phyloP scores from a whole-genome alignment of 2,113 vertebrate genomes.

The Cebus imitator region DNA sequence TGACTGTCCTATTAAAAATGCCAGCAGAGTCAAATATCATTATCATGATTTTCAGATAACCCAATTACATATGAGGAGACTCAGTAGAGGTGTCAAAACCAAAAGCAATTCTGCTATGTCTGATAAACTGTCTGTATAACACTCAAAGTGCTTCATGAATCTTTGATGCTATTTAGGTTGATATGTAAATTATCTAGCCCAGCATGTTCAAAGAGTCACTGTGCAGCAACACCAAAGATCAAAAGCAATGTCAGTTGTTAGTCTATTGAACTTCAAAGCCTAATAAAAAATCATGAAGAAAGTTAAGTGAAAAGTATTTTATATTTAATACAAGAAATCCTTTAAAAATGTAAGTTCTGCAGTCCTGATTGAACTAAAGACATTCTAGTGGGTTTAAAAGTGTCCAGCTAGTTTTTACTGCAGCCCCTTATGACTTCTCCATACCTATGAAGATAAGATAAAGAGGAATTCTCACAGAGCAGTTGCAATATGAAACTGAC shows the following conservation, averaged over 20 bases:
- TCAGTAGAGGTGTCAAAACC: slow-evolving; percentile 48
- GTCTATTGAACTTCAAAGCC: slow-evolving; percentile 61
- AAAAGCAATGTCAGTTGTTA: slow-evolving; percentile 45
- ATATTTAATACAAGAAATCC: slow-evolving; percentile 25
- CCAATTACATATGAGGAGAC: slow-evolving; percentile 41
- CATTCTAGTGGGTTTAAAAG: background rate
- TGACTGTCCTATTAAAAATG: slow-evolving; percentile 25
- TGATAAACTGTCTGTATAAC: background rate
- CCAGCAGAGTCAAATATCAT: background rate
- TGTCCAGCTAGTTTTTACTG: background rate
- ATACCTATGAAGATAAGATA: background rate
- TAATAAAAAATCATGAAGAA: slow-evolving; percentile 18
- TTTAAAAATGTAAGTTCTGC: slow-evolving; percentile 3
- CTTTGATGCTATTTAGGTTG: slow-evolving; percentile 71
- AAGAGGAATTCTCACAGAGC: background rate
- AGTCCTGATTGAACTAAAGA: background rate
- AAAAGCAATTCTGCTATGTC: slow-evolving; percentile 2
- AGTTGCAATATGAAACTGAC: background rate
- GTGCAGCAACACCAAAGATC: slow-evolving; percentile 19
- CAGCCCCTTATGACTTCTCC: background rate
- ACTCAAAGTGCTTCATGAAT: slow-evolving; percentile 2
- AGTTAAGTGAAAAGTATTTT: slow-evolving; percentile 31
- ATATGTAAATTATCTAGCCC: slow-evolving; percentile 53
- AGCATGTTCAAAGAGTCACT: slow-evolving; percentile 40
- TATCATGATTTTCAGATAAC: slow-evolving; percentile 48